A percentile compares a stretch with the other conserved stretches of the same genome.
Evolutionary conservation across 92 coral and sea anemone genomes (phyloP).

Genomic region (Palythoa heliodiscus): DNA sequence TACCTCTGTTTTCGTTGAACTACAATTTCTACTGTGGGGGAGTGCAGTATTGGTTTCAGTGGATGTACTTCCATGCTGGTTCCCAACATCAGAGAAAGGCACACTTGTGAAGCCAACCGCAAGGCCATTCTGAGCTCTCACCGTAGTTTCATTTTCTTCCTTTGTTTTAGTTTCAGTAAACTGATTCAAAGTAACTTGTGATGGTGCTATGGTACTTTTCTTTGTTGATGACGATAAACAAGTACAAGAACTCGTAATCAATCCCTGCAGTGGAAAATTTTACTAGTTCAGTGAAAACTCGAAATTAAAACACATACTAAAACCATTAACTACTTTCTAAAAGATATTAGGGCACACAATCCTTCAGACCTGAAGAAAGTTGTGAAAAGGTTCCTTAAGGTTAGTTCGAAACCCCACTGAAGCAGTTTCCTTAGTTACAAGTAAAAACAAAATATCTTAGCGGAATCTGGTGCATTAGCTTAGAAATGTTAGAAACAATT

Average conservation of each 20-base stretch:
- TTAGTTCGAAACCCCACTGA: too few species aligned
- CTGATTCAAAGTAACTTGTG: constrained; percentile 2
- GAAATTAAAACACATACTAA: background rate
- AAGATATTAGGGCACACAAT: background rate
- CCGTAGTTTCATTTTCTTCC: background rate
- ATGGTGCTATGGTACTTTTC: background rate
- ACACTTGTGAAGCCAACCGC: background rate
- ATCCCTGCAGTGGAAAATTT: background rate
- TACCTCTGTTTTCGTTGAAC: background rate
- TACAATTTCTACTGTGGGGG: constrained; percentile 3
- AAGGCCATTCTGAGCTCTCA: constrained; percentile 1
- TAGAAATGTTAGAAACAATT: too few species aligned
- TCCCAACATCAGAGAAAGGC: background rate
- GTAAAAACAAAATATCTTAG: too few species aligned
- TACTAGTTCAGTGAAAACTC: background rate
- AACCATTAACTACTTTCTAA: background rate
- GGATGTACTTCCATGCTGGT: background rate
- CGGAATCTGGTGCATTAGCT: too few species aligned
- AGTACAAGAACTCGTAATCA: background rate
- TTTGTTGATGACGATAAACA: constrained; percentile 1
- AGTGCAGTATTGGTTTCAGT: background rate
- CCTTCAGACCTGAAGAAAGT: too few species aligned
- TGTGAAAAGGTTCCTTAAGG: too few species aligned
- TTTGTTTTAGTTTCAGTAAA: constrained; percentile 2
- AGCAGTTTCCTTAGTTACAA: too few species aligned